Evolutionary conservation across 2,888 invertebrate genomes (phyloP), one percentile per base, ranked within the genome.

Genomic region (Callyntrura sp.): DNA sequence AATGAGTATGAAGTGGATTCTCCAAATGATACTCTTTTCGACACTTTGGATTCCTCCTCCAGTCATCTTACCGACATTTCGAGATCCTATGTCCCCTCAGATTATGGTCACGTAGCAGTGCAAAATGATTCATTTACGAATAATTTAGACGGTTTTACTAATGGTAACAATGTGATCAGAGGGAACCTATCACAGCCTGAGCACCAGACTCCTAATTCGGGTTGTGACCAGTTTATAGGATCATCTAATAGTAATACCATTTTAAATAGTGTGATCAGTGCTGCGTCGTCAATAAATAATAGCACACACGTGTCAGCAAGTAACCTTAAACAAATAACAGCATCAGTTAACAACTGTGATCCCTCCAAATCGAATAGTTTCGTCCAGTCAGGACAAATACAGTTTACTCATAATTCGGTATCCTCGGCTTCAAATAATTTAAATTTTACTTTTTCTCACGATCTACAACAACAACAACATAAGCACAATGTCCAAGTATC

Each of bases 1-100:
- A 90, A 87, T 11, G 93, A 93, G 45, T 93, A 92, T 86, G 93
- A 92, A 55, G 92, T 93, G 78, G 93, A 92, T 82, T 93, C 93
- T 1, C 93, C 93, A n/a, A 93, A 91, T 89, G 93, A 93, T 55
- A 93, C 92, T 0, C 91, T 93, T 9, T 93, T 93, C 81, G 93
- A 93, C 45, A 92, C 92, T 14, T 85, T 93, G 60, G 93, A 93
- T 76, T 88, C 91, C 60, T 92, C 92, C 43, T 93, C 93, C n/a
- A 92, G 91, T 68, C 92, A 92, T 86, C 90, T 93, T 79, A 93
- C 93, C 35, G 93, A 93, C 90, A 93, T 93, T 65, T 93, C 93
- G 48, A 93, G 93, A 91, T 93, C 93, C 60, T 92, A 92, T 78
- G 93, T 93, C 9, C 92, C 92, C 57, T 93, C 93, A 23, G 93